These are phyloP conservation scores for Vespertilio murinus DNA, from an alignment of 2,797 vertebrate genomes.

Conservation along the genomic window DNA sequence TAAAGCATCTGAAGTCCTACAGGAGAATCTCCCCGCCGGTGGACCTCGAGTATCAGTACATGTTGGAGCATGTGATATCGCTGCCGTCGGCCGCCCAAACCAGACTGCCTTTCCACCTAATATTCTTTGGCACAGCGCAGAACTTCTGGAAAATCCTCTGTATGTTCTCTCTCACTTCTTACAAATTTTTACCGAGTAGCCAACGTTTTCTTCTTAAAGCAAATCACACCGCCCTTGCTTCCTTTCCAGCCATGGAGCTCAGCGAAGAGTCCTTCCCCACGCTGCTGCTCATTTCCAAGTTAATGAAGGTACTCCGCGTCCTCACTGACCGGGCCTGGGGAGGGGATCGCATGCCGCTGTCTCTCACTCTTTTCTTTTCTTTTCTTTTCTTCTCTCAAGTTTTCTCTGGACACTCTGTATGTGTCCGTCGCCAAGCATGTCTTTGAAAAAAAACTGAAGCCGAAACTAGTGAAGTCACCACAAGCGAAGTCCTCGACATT, in stretches of 20 bases:
- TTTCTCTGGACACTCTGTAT: constrained; percentile 93
- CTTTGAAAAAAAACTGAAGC: constrained; percentile 93
- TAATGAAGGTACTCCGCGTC: constrained; percentile 99
- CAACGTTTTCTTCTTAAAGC: not conserved
- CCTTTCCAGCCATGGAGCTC: constrained; percentile 91
- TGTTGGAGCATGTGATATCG: constrained; percentile 88
- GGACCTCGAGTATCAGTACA: constrained; percentile 91
- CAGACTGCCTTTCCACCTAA: constrained; percentile 95
- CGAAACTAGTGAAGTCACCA: constrained; percentile 87
- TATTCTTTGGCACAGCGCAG: constrained; percentile 89
- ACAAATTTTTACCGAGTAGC: not conserved
- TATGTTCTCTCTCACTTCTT: constrained; percentile 80
- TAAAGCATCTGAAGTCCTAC: constrained; percentile 94
- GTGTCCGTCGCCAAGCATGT: constrained; percentile 91
- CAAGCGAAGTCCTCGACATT: constrained; percentile 80
- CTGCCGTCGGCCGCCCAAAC: constrained; percentile 86
- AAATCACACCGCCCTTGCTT: not conserved
- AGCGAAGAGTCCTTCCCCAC: constrained; percentile 94
- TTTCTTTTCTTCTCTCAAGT: constrained; percentile 78
- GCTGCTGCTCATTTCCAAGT: constrained; percentile 93
- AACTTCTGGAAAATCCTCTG: constrained; percentile 96
- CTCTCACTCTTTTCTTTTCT: not conserved
- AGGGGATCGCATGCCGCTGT: not conserved
- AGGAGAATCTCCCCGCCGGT: constrained; percentile 89
- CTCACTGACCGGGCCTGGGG: not conserved